Evolutionary conservation across 2,888 invertebrate genomes (phyloP).

Genomic region (Euspilapteryx auroguttella): DNA sequence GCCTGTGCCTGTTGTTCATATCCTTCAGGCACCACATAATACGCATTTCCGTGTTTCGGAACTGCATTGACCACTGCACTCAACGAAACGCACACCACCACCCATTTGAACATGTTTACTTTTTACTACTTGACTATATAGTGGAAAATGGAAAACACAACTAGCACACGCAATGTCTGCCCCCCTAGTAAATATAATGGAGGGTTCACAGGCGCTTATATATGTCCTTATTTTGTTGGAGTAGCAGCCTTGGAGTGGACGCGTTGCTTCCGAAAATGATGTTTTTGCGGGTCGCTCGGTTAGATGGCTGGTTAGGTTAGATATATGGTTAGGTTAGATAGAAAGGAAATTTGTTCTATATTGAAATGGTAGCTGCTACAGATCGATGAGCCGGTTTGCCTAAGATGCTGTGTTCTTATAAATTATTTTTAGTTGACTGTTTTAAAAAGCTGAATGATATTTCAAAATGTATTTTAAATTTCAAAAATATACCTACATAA

Average conservation of each 20-base stretch:
- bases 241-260: conserved; percentile 31
- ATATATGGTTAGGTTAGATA: no score
- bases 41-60: conserved; percentile 20
- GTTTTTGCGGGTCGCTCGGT: conserved; percentile 25
- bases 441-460: no score
- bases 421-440: no score
- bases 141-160: conserved; percentile 18
- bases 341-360: no score
- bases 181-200: conserved; percentile 37
- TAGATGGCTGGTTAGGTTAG: no score
- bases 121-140: no score
- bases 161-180: conserved; percentile 19
- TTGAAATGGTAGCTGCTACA: no score
- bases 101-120: conserved; percentile 25
- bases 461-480: no score
- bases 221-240: conserved; percentile 42
- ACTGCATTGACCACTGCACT: conserved; percentile 21
- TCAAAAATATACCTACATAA: no score
- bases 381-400: no score
- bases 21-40: conserved; percentile 37
- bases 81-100: conserved; percentile 20
- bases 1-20: no score
- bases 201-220: conserved; percentile 50
- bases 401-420: no score
- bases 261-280: conserved; percentile 37